Conservation (phyloP, 1,140 invertebrate species). For the Papilio glaucus region DNA sequence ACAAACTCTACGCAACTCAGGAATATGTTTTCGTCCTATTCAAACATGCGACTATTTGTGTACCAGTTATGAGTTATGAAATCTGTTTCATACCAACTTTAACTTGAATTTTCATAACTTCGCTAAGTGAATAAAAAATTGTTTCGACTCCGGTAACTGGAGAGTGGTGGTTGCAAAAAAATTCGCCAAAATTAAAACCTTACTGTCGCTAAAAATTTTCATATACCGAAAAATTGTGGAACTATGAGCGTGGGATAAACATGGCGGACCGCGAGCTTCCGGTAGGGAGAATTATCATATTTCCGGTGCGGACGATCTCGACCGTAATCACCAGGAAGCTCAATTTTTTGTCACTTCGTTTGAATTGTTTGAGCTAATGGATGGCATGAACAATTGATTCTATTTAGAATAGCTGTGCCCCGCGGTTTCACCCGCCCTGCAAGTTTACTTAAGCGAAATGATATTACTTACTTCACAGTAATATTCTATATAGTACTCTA, state of each 20-base stretch:
- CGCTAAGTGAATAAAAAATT: slow-evolving; percentile 10
- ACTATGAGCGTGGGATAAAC: slow-evolving; percentile 34
- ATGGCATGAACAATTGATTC: neutral
- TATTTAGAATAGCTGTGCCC: no score
- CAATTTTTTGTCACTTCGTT: neutral
- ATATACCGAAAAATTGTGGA: slow-evolving; percentile 13
- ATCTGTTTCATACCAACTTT: slow-evolving; percentile 22
- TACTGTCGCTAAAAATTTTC: slow-evolving; percentile 6
- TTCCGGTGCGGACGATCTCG: slow-evolving; percentile 16
- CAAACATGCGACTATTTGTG: neutral
- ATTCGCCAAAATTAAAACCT: slow-evolving; percentile 34
- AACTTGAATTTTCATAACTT: slow-evolving; percentile 26
- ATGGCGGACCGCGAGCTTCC: slow-evolving; percentile 28
- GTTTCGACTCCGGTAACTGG: neutral
- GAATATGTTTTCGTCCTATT: neutral
- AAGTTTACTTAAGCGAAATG: no score
- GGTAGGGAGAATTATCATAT: slow-evolving; percentile 36
- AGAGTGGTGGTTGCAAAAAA: slow-evolving; percentile 31
- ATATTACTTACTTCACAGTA: no score
- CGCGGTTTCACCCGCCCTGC: no score
- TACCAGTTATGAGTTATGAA: slow-evolving; percentile 8
- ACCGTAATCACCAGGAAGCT: slow-evolving; percentile 3
- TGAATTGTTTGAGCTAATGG: neutral
- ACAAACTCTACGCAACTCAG: neutral
- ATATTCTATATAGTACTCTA: no score